Conservation (phyloP, 1,140 invertebrate genomes). For the Panagrolaimus sp. region DNA sequence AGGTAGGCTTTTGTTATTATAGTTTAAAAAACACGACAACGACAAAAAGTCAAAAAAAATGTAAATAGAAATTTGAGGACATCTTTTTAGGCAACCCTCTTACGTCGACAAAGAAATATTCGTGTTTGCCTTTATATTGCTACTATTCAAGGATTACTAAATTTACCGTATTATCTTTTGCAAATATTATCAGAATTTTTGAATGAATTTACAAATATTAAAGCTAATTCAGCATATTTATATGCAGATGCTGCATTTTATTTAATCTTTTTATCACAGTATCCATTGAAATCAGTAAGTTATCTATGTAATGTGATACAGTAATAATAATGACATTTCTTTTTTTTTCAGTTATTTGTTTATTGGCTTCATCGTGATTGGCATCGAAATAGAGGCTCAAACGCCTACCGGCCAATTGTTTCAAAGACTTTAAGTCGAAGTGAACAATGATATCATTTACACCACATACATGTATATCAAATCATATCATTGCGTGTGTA, state of each 20-base stretch:
- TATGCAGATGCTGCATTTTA: neutral
- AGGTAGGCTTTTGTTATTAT: neutral
- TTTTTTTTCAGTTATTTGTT: conserved; percentile 14
- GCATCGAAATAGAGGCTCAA: neutral
- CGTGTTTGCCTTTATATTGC: neutral
- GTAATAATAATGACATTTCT: too few species aligned
- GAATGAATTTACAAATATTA: neutral
- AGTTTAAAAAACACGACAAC: neutral
- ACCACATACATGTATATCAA: too few species aligned
- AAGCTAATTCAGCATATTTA: neutral
- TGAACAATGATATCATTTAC: neutral
- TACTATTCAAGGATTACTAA: neutral
- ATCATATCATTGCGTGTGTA: too few species aligned
- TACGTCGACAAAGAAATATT: conserved; percentile 10
- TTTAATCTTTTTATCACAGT: neutral
- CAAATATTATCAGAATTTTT: neutral
- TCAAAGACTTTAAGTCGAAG: neutral
- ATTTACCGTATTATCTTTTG: neutral
- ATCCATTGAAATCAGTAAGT: conserved; percentile 5
- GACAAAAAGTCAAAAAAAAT: too few species aligned
- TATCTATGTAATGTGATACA: too few species aligned
- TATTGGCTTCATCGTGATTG: conserved; percentile 6
- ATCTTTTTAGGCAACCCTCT: neutral
- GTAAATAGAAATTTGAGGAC: too few species aligned
- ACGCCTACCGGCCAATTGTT: neutral